Base-by-base conservation (phyloP, 1,140 invertebrate genomes). In the Chlorops oryzae region DNA sequence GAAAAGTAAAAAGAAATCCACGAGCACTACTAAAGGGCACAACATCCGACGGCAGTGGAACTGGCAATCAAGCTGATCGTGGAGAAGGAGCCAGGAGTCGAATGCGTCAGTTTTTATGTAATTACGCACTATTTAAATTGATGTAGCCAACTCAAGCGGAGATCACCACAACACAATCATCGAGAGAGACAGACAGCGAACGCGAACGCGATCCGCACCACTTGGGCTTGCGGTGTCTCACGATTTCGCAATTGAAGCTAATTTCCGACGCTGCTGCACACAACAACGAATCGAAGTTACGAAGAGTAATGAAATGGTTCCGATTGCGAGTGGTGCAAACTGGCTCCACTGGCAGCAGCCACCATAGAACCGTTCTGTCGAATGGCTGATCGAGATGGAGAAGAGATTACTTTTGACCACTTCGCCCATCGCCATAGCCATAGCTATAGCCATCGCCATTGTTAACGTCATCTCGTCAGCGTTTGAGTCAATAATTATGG, bases 401-500 rank as follows among this genome's bases (percentile, higher is more conserved):
- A n/a, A n/a, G n/a, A n/a, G n/a, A n/a, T n/a, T n/a, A n/a, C n/a
- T n/a, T n/a, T n/a, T n/a, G n/a, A n/a, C n/a, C n/a, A n/a, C n/a
- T n/a, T n/a, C n/a, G n/a, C n/a, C 24, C 50, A 39, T 27, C 51
- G 23, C 41, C 44, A 39, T 25, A 24, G 7, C 10, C 12, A 2
- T n/a, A n/a, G n/a, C n/a, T n/a, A n/a, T n/a, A n/a, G n/a, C n/a
- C 34, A 48, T 39, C 32, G 9, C 25, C 15, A 32, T 22, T 42
- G 17, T 41, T 15, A 57, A 63, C 63, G 61, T 63, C 57, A 56
- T 52, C 63, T 63, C 63, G 63, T 66, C 63, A 66, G 63, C 63
- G 63, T 60, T 62, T 66, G 64, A 67, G 64, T 58, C 61, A 64
- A 69, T 73, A 73, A 74, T 74, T 73, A 74, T 73, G 70, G 72